Conservation (phyloP, 2,113 vertebrate species). For the Chaetorhynchus papuensis region DNA sequence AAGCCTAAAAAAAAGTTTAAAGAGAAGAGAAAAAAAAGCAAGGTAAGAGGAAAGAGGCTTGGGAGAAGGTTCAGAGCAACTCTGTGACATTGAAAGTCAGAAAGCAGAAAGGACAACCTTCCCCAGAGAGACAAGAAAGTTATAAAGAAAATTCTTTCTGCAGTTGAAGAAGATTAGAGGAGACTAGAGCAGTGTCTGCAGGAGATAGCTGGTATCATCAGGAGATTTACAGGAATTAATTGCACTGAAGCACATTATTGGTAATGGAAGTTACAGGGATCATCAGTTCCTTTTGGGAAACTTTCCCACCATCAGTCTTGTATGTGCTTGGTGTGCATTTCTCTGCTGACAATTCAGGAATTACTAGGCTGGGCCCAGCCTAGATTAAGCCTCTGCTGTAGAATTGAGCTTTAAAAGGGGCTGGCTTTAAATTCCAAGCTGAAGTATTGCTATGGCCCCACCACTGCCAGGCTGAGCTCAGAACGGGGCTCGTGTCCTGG, state of each 20-base stretch:
- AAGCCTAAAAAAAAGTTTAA: not conserved
- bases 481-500: not conserved
- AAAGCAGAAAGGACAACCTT: not conserved
- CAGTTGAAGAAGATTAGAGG: not conserved
- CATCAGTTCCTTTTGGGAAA: rapidly evolving
- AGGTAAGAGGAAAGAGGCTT: not conserved
- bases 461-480: not conserved
- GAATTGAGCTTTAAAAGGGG: not conserved
- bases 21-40: rapidly evolving
- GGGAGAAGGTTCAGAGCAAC: not conserved
- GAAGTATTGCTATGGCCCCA: not conserved
- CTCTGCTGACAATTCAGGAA: not conserved
- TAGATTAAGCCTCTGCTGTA: not conserved
- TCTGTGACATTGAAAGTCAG: not conserved
- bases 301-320: not conserved
- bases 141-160: not conserved
- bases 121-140: not conserved
- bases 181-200: not conserved
- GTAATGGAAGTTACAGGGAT: not conserved
- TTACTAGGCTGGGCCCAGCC: not conserved
- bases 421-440: not conserved
- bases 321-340: not conserved
- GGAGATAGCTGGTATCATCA: not conserved
- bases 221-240: not conserved
- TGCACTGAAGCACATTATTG: not conserved